Evolutionary conservation across 2,113 vertebrate species (phyloP).

Genomic region (Acanthochromis polyacanthus): DNA sequence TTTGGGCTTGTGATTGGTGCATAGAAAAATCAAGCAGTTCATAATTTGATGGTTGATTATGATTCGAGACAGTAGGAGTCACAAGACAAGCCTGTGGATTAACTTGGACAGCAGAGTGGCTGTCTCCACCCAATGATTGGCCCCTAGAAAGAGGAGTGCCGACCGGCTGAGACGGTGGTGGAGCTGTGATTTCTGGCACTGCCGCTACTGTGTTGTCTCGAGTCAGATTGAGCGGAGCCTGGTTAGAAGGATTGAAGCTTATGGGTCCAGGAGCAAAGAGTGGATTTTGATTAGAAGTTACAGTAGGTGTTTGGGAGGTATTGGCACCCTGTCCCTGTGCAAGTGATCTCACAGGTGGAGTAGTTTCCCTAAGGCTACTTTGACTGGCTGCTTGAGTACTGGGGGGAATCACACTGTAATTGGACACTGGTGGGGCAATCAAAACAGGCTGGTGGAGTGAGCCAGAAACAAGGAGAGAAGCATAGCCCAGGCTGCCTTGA

Average conservation of each 20-base stretch:
- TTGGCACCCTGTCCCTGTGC: constrained; percentile 72
- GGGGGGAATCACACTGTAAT: constrained; percentile 87
- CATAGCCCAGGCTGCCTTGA: constrained; percentile 91
- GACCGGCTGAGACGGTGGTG: constrained; percentile 68
- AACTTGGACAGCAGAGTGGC: constrained; percentile 65
- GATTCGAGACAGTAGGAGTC: constrained; percentile 69
- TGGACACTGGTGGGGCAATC: constrained; percentile 92
- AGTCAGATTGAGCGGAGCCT: constrained; percentile 84
- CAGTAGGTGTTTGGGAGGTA: constrained; percentile 54
- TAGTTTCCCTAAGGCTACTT: constrained; percentile 79
- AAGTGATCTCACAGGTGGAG: constrained; percentile 53
- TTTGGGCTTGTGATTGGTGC: constrained; percentile 82
- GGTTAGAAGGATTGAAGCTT: constrained; percentile 70
- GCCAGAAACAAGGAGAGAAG: constrained; percentile 90
- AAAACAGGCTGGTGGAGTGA: constrained; percentile 90
- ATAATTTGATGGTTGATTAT: constrained; percentile 82
- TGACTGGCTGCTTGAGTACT: constrained; percentile 79
- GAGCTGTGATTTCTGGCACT: constrained; percentile 66
- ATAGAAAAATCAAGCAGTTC: constrained; percentile 90
- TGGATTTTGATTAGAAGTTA: constrained; percentile 76
- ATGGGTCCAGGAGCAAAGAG: constrained; percentile 73
- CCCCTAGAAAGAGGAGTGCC: constrained; percentile 70
- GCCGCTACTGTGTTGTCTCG: constrained; percentile 78
- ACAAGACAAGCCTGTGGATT: constrained; percentile 72
- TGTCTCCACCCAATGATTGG: constrained; percentile 70